Percentiles rank a stretch among this genome's conserved stretches.
These are phyloP conservation scores for Aphelenchoides fujianensis DNA, from an alignment of 1,140 invertebrate species.

Conservation along the genomic window DNA sequence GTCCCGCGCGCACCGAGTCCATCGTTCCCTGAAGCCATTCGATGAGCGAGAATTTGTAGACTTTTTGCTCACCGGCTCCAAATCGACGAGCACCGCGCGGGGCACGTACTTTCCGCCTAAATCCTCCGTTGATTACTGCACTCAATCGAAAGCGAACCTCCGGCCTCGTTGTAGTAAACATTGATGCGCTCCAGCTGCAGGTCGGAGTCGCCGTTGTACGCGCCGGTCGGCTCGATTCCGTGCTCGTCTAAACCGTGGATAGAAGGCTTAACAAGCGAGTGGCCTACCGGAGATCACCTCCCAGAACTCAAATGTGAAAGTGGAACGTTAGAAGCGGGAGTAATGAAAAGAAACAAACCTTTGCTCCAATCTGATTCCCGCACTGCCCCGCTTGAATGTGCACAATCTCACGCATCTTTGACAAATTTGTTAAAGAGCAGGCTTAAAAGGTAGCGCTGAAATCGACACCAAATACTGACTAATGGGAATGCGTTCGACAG, in stretches of 20 bases:
- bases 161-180: slow-evolving; percentile 68
- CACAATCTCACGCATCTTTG: slow-evolving; percentile 84
- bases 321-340: no score
- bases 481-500: no score
- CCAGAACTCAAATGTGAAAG: slow-evolving; percentile 60
- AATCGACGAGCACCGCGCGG: slow-evolving; percentile 80
- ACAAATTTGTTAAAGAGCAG: no score
- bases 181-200: slow-evolving; percentile 67
- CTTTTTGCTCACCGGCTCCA: no score
- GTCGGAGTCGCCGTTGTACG: slow-evolving; percentile 66
- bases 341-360: no score
- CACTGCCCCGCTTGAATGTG: slow-evolving; percentile 86
- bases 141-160: slow-evolving; percentile 60
- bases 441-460: no score
- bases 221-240: slow-evolving; percentile 66
- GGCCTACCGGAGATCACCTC: slow-evolving; percentile 63
- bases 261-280: no score
- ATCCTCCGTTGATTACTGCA: no score
- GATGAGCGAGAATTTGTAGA: no score
- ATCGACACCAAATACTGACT: no score
- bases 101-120: slow-evolving; percentile 85
- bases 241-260: no score
- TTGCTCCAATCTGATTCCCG: slow-evolving; percentile 87
- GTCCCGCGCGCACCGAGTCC: slow-evolving; percentile 84
- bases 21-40: no score